Base-by-base conservation (phyloP, 2,113 vertebrate genomes). In the Coturnix japonica region DNA sequence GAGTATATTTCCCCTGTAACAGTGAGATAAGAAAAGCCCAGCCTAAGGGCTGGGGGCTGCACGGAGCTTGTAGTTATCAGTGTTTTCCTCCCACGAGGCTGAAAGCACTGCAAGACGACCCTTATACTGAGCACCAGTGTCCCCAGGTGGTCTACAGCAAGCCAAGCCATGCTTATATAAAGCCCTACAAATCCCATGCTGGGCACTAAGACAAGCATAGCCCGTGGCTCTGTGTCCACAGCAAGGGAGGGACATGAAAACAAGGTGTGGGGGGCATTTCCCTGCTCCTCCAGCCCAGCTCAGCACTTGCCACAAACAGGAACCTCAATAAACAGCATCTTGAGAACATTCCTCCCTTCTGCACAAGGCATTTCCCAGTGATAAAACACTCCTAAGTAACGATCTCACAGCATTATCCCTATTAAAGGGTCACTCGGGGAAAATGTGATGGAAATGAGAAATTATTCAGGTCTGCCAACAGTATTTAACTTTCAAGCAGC, bases 361-460 rank as follows among this genome's bases (percentile, higher is more conserved):
- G 30, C 59, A 5, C 79, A 30, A 73, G 41, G 88, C 77, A 61
- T 91, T 88, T 88, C 88, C 91, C 53, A 82, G 76, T 71, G 81
- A 61, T 63, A 82, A 59, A 85, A 33, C 54, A 5, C 77, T 83
- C 76, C 71, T 63, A 7, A 56, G 81, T 46, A 71, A 19, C 1
- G 33, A 71, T 89, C 87, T 47, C 18, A 1, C 90, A 13, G 86
- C 65, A 4, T 94, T 90, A 90, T 94, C 74, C 89, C 91, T 91
- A 93, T 91, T 95, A 95, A 85, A 95, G 93, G 92, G 92, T 95
- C 96, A 92, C 21, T 81, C 61, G 4, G 91, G 91, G 90, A 96
- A 96, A 95, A 81, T 5, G 81, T 60, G 90, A 70, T 96, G 88
- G 83, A 80, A 95, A 93, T 57, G 30, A 79, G 90, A 84, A 95